A percentile compares a stretch with the other conserved stretches of the same genome.
Conservation (phyloP, 1,140 invertebrate species). For the Solenopsis fugax region DNA sequence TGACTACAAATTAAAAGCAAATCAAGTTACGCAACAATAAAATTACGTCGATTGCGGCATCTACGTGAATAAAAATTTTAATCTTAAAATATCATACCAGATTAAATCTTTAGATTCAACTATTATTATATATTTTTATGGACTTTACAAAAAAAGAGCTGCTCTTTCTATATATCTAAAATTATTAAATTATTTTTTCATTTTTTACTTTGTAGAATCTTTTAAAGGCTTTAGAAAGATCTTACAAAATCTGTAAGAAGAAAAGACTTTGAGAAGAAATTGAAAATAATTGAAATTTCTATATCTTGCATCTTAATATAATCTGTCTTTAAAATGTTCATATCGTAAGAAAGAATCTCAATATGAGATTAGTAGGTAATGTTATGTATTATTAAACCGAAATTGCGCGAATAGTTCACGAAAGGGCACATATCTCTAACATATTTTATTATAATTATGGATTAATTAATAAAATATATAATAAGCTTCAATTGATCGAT, state of each 20-base stretch:
- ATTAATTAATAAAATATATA: constrained; percentile 41
- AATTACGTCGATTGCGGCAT: background rate
- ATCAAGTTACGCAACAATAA: background rate
- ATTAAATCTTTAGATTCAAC: background rate
- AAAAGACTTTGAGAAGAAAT: background rate
- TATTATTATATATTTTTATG: background rate
- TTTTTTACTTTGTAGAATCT: background rate
- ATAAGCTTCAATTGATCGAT: constrained; percentile 30
- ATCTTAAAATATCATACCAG: background rate
- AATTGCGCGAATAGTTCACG: constrained; percentile 8
- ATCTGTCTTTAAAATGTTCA: background rate
- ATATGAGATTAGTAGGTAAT: constrained; percentile 1
- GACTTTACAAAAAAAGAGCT: background rate
- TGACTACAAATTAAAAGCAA: background rate
- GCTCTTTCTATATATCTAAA: too few species aligned
- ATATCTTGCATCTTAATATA: background rate
- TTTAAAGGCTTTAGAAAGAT: background rate
- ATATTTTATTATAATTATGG: constrained; percentile 34
- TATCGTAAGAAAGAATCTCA: background rate
- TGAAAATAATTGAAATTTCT: background rate
- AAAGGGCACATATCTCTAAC: background rate
- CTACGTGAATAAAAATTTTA: background rate
- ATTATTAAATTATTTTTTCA: background rate
- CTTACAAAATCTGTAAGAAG: background rate
- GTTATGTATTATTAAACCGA: background rate